Percentiles rank a stretch among this genome's conserved stretches.
Evolutionary conservation across 2,888 invertebrate genomes (phyloP).

Genomic region (Alsophila aescularia): DNA sequence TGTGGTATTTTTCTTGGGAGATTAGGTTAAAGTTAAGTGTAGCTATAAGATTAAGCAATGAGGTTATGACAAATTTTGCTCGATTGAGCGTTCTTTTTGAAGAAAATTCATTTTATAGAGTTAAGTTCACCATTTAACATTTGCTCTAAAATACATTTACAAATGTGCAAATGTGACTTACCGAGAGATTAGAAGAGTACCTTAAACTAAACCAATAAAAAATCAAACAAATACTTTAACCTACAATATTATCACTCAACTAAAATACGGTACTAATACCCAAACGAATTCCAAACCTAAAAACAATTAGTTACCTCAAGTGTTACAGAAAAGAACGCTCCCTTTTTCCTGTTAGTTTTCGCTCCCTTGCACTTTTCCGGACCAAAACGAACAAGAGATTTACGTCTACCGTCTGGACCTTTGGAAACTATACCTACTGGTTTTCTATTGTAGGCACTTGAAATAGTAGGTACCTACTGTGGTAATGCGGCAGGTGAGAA

Average conservation of each 20-base stretch:
- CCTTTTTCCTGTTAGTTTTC: slow-evolving; percentile 73
- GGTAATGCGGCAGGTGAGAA: slow-evolving; percentile 40
- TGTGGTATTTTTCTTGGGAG: slow-evolving; percentile 20
- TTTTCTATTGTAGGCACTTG: slow-evolving; percentile 38
- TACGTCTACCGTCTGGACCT: slow-evolving; percentile 67
- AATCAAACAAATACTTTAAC: no score
- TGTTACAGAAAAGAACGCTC: slow-evolving; percentile 60
- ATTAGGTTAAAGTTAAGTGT: neutral
- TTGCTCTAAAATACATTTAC: no score
- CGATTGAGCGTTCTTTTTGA: no score
- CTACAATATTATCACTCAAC: neutral
- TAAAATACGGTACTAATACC: neutral
- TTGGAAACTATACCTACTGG: slow-evolving; percentile 47
- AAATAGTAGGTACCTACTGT: slow-evolving; percentile 22
- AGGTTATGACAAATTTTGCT: no score
- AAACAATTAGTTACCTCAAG: slow-evolving; percentile 71
- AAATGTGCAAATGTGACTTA: no score
- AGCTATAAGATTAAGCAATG: no score
- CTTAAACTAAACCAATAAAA: no score
- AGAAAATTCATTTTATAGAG: no score
- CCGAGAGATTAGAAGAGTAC: no score
- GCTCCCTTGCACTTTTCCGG: slow-evolving; percentile 72
- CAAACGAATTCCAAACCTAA: slow-evolving; percentile 38
- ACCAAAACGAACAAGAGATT: slow-evolving; percentile 71
- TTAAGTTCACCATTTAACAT: no score